phyloP scores from a whole-genome alignment of 37 sponge, comb jelly and placozoan species.

The Eunapius fragilis region DNA sequence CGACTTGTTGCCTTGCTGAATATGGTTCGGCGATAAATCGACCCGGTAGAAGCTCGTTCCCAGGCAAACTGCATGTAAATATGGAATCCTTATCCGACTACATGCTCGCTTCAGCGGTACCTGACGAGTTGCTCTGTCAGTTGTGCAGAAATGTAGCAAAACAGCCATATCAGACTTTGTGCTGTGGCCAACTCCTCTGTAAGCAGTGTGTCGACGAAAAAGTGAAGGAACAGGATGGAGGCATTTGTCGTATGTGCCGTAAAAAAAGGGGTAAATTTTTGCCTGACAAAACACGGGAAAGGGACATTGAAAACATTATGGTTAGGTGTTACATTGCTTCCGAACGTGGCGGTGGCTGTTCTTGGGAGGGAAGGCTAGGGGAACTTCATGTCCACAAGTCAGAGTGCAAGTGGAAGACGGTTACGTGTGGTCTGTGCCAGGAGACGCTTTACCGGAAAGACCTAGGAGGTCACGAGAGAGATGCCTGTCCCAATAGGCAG shows the following conservation, averaged over 20 bases:
- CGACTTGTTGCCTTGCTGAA: no score
- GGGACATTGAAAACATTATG: not conserved
- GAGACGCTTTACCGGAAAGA: slow-evolving; percentile 4
- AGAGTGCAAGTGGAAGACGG: not conserved
- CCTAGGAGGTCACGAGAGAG: slow-evolving; percentile 1
- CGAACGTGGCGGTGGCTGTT: not conserved
- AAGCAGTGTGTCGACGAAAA: not conserved
- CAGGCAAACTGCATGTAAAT: no score
- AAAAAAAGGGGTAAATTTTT: not conserved
- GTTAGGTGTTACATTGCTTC: not conserved
- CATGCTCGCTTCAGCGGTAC: not conserved
- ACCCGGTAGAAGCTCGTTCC: no score
- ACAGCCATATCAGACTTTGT: not conserved
- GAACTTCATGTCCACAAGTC: not conserved
- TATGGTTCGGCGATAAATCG: no score
- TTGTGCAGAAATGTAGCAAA: not conserved
- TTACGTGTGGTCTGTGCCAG: not conserved
- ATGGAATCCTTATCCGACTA: not conserved
- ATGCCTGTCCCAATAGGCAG: slow-evolving; percentile 18
- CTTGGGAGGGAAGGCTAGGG: not conserved
- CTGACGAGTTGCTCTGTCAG: not conserved
- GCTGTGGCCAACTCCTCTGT: not conserved
- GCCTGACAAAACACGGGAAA: not conserved
- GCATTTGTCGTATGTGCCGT: not conserved
- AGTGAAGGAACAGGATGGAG: not conserved